Percentiles rank a stretch among this genome's conserved stretches.
phyloP scores from a whole-genome alignment of 2,113 vertebrate genomes.

The Atherinomorus stipes region DNA sequence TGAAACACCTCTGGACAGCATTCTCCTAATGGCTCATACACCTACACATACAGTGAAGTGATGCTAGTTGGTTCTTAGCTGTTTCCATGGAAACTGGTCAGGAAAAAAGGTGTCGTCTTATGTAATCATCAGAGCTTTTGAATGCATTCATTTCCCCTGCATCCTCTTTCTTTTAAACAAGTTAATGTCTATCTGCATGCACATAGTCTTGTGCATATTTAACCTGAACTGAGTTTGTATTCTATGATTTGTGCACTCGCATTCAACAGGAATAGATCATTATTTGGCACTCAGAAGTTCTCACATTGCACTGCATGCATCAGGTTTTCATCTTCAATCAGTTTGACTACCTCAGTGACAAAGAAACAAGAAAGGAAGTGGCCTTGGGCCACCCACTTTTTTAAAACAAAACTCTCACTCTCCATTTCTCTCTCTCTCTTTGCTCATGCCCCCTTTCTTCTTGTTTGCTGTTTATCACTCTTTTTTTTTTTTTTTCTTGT shows the following conservation, averaged over 20 bases:
- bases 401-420: neutral
- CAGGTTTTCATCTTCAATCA: slow-evolving; percentile 61
- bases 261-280: slow-evolving; percentile 18
- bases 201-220: slow-evolving; percentile 35
- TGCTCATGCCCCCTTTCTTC: neutral
- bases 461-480: slow-evolving; percentile 31
- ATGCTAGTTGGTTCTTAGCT: slow-evolving; percentile 67
- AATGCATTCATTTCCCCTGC: slow-evolving; percentile 58
- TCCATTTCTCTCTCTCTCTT: neutral
- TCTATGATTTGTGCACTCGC: slow-evolving; percentile 43
- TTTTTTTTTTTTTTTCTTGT: slow-evolving; percentile 17
- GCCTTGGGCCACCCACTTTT: slow-evolving; percentile 28
- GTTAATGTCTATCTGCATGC: slow-evolving; percentile 3
- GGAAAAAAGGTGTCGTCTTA: slow-evolving; percentile 70
- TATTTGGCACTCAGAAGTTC: slow-evolving; percentile 35
- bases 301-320: slow-evolving; percentile 49
- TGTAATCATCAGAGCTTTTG: slow-evolving; percentile 68
- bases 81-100: slow-evolving; percentile 83
- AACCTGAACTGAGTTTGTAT: slow-evolving; percentile 41
- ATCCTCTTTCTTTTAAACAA: slow-evolving; percentile 31
- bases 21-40: slow-evolving; percentile 65
- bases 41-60: slow-evolving; percentile 69
- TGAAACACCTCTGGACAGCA: slow-evolving; percentile 67
- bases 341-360: slow-evolving; percentile 35
- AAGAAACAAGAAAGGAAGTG: slow-evolving; percentile 24